Percentiles rank a stretch among this genome's conserved stretches.
These are phyloP conservation scores for Masnerella sp. DNA, from an alignment of 2,888 invertebrate species.

Conservation along the genomic window DNA sequence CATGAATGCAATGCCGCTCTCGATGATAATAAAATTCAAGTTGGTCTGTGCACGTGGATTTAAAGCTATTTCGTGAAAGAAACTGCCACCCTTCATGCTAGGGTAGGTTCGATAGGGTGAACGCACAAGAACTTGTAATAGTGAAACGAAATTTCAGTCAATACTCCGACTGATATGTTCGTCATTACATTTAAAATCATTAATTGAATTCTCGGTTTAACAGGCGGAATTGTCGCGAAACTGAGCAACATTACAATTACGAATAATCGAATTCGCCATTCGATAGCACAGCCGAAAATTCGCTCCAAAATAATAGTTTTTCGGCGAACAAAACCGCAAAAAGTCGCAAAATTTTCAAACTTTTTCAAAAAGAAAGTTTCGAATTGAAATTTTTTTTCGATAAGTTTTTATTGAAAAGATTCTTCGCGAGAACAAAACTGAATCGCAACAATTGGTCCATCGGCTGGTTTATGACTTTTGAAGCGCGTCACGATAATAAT, in stretches of 20 bases:
- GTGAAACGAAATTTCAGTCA: conserved; percentile 46
- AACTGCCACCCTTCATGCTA: conserved; percentile 39
- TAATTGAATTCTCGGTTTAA: conserved; percentile 27
- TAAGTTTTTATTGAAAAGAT: conserved; percentile 4
- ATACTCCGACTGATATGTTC: conserved; percentile 19
- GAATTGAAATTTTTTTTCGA: not conserved
- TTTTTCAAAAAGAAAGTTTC: no score
- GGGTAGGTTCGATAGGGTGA: conserved; percentile 41
- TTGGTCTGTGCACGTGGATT: conserved; percentile 16
- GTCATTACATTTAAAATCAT: conserved; percentile 25
- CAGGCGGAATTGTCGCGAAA: not conserved
- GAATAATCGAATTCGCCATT: no score
- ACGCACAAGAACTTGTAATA: conserved; percentile 43
- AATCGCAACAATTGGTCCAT: conserved; percentile 8
- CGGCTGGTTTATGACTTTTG: conserved; percentile 35
- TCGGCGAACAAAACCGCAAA: no score
- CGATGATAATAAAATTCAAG: conserved; percentile 9
- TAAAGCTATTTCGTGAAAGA: conserved; percentile 50
- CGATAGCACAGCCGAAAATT: no score
- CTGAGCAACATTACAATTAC: not conserved
- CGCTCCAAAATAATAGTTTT: no score
- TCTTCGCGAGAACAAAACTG: not conserved
- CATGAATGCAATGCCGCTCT: not conserved
- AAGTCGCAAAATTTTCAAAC: no score
- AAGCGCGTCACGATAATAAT: conserved; percentile 41